Evolutionary conservation across 2,113 vertebrate species (phyloP), one percentile per base, ranked within the genome.

Genomic region (Lipophrys pholis): DNA sequence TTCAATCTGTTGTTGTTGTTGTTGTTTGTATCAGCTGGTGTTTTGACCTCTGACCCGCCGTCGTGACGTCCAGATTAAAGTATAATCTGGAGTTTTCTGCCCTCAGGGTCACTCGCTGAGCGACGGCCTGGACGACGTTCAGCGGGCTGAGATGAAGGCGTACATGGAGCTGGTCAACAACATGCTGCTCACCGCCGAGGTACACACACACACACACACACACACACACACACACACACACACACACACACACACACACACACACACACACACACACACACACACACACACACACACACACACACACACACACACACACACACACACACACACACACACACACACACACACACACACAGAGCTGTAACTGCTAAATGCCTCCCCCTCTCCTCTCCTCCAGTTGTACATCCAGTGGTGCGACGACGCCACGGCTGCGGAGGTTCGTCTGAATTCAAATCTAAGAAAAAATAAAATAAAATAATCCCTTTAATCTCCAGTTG

Each of bases 331-430:
- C 21, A 30, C 21, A 30, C 21, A 30, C n/a, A 42, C 41, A 48
- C 45, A 48, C 11, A 14, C 3, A 11, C 9, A 46, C 45, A 46
- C 42, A 45, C 42, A 45, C 42, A 45, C 42, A 46, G n/a, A 45
- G 6, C 5, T 12, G 6, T 12, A 12, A 43, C 10, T 8, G 12
- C 11, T 46, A 14, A 14, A 6, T 30, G 21, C 4, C 4, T 46
- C 11, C n/a, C 45, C 6, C 58, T 1, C 60, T 90, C 84, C 14
- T 48, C 68, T 51, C 72, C 93, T 51, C 72, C 93, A 99, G 98
- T 83, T 99, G 76, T 98, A 96, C 91, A 94, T 99, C 87, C 98
- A 98, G 80, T 99, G 97, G 97, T 99, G 97, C 91, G 97, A 99
- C 85, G 95, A 97, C 72, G 92, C 93, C 85, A 98, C 97, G 81